Conservation (phyloP, 2,888 invertebrate genomes). For the Coremacera marginata region DNA sequence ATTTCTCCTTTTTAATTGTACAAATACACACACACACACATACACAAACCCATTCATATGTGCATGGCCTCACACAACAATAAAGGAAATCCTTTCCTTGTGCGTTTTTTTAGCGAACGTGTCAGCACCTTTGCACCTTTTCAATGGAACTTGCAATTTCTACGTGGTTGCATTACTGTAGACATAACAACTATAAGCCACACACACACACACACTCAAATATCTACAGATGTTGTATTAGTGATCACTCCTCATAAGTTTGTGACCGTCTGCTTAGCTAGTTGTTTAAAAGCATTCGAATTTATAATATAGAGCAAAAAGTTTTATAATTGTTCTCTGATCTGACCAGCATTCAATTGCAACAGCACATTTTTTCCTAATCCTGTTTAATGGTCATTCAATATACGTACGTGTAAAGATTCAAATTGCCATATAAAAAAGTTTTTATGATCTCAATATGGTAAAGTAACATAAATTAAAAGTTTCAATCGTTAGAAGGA, state of each 20-base stretch:
- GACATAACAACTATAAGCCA: neutral
- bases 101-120: slow-evolving; percentile 40
- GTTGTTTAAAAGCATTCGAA: too few species aligned
- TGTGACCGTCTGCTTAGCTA: neutral
- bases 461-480: too few species aligned
- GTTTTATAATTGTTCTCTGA: too few species aligned
- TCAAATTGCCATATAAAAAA: too few species aligned
- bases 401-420: too few species aligned
- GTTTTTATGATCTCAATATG: too few species aligned
- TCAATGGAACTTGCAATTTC: neutral
- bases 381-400: too few species aligned
- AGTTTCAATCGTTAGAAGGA: too few species aligned
- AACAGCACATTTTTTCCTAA: too few species aligned
- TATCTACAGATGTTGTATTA: slow-evolving; percentile 2
- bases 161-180: neutral
- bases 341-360: too few species aligned
- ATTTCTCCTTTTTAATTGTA: slow-evolving; percentile 10
- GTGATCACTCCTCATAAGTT: slow-evolving; percentile 12
- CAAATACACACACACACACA: slow-evolving; percentile 18
- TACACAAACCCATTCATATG: neutral
- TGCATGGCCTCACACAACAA: slow-evolving; percentile 46
- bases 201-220: neutral
- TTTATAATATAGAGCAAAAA: too few species aligned
- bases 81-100: slow-evolving; percentile 48
- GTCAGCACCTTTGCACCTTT: slow-evolving; percentile 26